Base-by-base conservation (phyloP, 2,113 vertebrate genomes). In the Heterotis niloticus region DNA sequence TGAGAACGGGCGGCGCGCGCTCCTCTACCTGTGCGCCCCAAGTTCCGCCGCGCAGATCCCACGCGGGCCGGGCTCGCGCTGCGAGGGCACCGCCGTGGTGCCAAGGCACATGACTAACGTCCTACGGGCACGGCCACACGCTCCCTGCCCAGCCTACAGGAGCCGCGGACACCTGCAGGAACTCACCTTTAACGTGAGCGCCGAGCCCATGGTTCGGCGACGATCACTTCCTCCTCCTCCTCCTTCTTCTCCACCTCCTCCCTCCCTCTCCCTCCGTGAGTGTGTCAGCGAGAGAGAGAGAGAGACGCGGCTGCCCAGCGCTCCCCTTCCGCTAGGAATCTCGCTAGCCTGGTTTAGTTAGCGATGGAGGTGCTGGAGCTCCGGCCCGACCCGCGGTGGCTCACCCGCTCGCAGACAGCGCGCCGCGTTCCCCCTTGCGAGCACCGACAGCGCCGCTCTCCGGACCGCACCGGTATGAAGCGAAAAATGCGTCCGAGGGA, bases 11-110 rank as follows among this genome's bases (percentile, higher is more conserved):
- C 5, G 60, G 62, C 2, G 34, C 34, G 52, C 64, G 71, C 54
- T 69, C 78, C 64, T 77, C 89, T 89, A 92, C 92, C 90, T 91
- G 89, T 88, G 87, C 85, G 85, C 84, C 82, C 66, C 81, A 64
- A 81, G 70, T 72, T 71, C 79, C 70, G 83, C 51, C 85, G 85
- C 80, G 83, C 81, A 84, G 82, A 81, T 64, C 83, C 3, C 85
- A 85, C 52, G 79, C 70, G 80, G 78, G 80, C 34, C 75, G 73
- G 78, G 64, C 70, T 16, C 71, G 77, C 65, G 66, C 66, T 26
- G 62, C 20, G 71, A 79, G 78, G 81, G 79, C 84, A 84, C 81
- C 77, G 80, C 65, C 23, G 66, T 68, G 81, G 84, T 73, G 81
- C 83, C 82, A 81, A 89, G 84, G 85, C 90, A 84, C 89, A 85